These are phyloP conservation scores for Helicoverpa assulta DNA, from an alignment of 2,888 invertebrate species.

Conservation along the genomic window DNA sequence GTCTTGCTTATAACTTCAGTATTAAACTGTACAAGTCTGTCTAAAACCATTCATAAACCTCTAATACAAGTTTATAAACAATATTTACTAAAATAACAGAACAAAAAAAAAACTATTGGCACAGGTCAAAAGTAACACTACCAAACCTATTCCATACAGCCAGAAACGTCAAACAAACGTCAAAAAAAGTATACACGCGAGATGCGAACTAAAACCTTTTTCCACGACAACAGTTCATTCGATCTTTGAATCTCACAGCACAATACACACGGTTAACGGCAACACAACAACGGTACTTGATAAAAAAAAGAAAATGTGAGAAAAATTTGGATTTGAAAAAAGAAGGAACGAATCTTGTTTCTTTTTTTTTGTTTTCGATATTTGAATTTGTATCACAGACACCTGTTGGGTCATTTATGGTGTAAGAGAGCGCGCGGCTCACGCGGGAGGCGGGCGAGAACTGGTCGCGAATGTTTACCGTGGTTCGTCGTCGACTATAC, in stretches of 20 bases:
- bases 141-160: conserved; percentile 57
- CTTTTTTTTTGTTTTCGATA: conserved; percentile 66
- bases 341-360: conserved; percentile 80
- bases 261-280: conserved; percentile 80
- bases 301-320: conserved; percentile 55
- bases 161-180: conserved; percentile 56
- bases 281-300: conserved; percentile 73
- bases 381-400: conserved; percentile 69
- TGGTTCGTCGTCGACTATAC: conserved; percentile 74
- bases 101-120: conserved; percentile 23
- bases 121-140: conserved; percentile 46
- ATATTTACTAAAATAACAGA: background rate
- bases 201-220: conserved; percentile 63
- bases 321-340: conserved; percentile 68
- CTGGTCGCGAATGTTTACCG: conserved; percentile 88
- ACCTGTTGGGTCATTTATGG: conserved; percentile 75
- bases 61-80: background rate
- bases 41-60: background rate
- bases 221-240: conserved; percentile 72
- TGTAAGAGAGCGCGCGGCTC: conserved; percentile 72
- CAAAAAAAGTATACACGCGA: conserved; percentile 62
- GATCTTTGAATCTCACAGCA: conserved; percentile 72
- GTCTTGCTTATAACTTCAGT: conserved; percentile 20
- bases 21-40: conserved; percentile 5
- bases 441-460: conserved; percentile 83